Evolutionary conservation across 2,113 vertebrate genomes (phyloP).

Genomic region (Psophia crepitans): DNA sequence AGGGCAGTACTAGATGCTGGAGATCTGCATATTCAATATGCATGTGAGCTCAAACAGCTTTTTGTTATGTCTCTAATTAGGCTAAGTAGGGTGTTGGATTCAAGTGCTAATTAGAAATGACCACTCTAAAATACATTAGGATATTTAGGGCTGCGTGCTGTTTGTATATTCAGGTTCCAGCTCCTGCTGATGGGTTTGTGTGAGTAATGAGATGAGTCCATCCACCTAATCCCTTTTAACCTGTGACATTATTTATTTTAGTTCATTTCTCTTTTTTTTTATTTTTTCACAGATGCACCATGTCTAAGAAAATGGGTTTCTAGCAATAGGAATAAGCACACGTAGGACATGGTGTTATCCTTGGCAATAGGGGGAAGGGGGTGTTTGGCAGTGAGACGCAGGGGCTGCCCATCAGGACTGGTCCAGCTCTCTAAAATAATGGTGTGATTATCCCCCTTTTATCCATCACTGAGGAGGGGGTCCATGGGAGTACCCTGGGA

Average conservation of each 20-base stretch:
- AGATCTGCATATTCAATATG: background rate
- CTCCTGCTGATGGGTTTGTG: background rate
- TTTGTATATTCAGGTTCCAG: background rate
- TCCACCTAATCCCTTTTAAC: constrained; percentile 1
- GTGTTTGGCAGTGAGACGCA: background rate
- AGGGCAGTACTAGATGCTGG: background rate
- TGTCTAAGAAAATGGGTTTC: background rate
- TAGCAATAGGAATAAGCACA: background rate
- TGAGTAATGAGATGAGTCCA: background rate
- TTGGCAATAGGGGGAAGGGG: background rate
- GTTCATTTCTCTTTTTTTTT: background rate
- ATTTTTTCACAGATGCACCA: background rate
- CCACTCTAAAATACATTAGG: constrained; percentile 31
- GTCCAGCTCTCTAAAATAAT: background rate
- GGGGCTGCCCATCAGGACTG: background rate
- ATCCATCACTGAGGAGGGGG: background rate
- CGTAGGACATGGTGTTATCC: background rate
- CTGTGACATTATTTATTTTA: background rate
- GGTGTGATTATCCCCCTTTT: background rate
- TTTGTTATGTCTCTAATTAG: constrained; percentile 48
- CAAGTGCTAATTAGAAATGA: constrained; percentile 56
- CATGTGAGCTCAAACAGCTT: background rate
- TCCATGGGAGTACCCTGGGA: too few relatives aligned
- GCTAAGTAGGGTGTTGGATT: constrained; percentile 48
- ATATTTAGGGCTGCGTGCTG: background rate